Evolutionary conservation across 2,797 vertebrate genomes (phyloP), one percentile per base, ranked within the genome.

Genomic region (Acipenser ruthenus): DNA sequence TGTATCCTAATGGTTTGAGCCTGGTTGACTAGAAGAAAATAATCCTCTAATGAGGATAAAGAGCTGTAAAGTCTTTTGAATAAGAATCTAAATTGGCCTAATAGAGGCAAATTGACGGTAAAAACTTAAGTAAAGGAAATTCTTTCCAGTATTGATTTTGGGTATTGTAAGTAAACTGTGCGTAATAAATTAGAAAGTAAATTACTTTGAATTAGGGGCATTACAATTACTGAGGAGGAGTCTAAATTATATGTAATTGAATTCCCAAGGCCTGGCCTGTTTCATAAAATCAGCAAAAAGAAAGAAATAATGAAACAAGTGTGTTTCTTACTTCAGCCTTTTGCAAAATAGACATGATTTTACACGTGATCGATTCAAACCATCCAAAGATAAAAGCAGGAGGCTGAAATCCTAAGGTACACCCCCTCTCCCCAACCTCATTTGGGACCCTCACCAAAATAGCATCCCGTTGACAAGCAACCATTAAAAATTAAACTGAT

Each of bases 341-440:
- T 58, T 58, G 9, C 55, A 10, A 37, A 37, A 4, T 37, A 37
- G 23, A 37, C 23, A 37, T 37, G 2, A 37, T 37, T 37, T 37
- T 37, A 37, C 23, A 37, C 23, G 37, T 37, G 23, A 3, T 37
- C 23, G 23, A 37, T 3, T 37, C 23, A 37, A 37, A 37, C 23
- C 55, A 10, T 58, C 12, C 6, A 13, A 3, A n/a, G 12, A n/a
- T n/a, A 58, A 13, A 11, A 58, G 55, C 55, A n/a, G 6, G 65
- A 48, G n/a, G 59, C 53, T 13, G 67, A 67, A 37, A 60, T 11
- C 61, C 23, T 37, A 37, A 37, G 23, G 4, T 37, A 78, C 62
- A 66, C 72, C 10, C 60, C 69, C 49, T 74, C 79, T 81, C 79
- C 80, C 75, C 77, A 80, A 82, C 81, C 82, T 71, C 55, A n/a